Evolutionary conservation across 2,113 vertebrate genomes (phyloP), one percentile per base, ranked within the genome.

Genomic region (Pithys albifrons): DNA sequence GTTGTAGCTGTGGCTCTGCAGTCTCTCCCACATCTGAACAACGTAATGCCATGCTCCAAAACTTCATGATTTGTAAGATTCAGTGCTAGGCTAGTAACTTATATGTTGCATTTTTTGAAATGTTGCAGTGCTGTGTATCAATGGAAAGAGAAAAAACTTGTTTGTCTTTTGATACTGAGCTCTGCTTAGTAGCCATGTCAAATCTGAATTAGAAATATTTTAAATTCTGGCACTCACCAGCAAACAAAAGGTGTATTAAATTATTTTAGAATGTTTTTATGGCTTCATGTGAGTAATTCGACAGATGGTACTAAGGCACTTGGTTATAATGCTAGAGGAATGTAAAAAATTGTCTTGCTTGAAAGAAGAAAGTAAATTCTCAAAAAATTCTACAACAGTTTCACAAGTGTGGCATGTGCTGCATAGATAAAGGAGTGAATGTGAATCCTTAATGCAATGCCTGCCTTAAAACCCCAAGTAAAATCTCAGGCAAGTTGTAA

Each of bases 241-340:
- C 77, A 93, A 62, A 89, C 75, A 91, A 89, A 95, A 95, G 70
- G 41, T 35, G 0, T 76, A 91, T 92, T 94, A 91, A 86, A 75
- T 95, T 86, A 89, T 85, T 88, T 92, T 55, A 75, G 80, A 89
- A 87, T 72, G 70, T 41, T 96, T 96, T 94, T 78, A 69, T 89
- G 83, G 52, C 86, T 95, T 80, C 19, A 5, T 81, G 75, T 87
- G 95, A 95, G 57, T 91, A 96, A 91, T 87, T 89, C 0, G 2
- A 96, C 93, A 95, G 95, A 94, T 97, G 96, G 96, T 76, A 62
- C 83, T 69, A 39, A 96, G 87, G 74, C 94, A 70, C 77, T 89
- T 87, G 62, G 49, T 75, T 96, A 51, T 45, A 84, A 74, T 54
- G 85, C 28, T 46, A 54, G 80, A 89, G 54, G 70, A 91, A 88